A percentile compares a stretch with the other conserved stretches of the same genome.
Conservation (phyloP, 2,113 vertebrate genomes). For the Peromyscus polionotus region DNA sequence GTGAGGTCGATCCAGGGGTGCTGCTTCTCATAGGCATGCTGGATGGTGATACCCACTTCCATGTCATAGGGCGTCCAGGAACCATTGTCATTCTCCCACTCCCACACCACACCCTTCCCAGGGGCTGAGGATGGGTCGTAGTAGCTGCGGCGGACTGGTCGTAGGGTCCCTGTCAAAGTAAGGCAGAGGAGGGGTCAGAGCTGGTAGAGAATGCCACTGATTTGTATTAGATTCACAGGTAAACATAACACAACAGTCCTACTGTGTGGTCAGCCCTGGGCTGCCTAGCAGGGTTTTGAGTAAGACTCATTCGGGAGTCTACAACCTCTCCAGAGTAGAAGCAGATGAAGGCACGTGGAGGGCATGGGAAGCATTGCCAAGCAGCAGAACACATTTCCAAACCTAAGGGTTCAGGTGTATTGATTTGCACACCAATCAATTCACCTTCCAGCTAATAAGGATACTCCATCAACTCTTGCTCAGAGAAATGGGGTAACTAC, state of each 20-base stretch:
- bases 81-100: constrained; percentile 90
- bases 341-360: fast-evolving
- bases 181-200: constrained; percentile 40
- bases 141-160: constrained; percentile 89
- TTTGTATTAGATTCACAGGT: background rate
- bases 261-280: fast-evolving
- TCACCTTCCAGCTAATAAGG: background rate
- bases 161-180: constrained; percentile 87
- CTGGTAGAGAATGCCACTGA: fast-evolving
- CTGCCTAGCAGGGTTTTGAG: background rate
- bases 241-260: background rate
- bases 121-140: constrained; percentile 87
- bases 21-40: constrained; percentile 89
- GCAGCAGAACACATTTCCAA: background rate
- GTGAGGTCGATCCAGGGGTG: constrained; percentile 90
- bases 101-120: constrained; percentile 90
- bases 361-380: fast-evolving
- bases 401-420: too few species aligned
- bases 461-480: background rate
- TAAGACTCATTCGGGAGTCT: background rate
- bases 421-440: background rate
- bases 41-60: constrained; percentile 90
- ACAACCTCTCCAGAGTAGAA: fast-evolving
- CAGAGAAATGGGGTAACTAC: background rate
- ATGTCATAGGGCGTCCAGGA: constrained; percentile 90